Base-by-base conservation (phyloP, 2,113 vertebrate species). In the Brevimyrus niger region DNA sequence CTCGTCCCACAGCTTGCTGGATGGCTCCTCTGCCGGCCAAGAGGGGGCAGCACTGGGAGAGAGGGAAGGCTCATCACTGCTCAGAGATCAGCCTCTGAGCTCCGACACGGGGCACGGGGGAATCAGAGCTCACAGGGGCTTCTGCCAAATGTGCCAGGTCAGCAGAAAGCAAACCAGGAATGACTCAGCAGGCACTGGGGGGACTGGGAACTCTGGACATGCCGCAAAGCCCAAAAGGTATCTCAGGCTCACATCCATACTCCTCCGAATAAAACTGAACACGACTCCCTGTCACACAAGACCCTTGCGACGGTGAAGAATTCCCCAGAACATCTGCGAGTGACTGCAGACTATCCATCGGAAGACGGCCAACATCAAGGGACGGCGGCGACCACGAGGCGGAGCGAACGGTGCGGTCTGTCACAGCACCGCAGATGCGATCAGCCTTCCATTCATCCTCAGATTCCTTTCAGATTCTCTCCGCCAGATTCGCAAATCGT, bases 1-100 rank as follows among this genome's bases (percentile, higher is more conserved):
- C 94, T 99, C 98, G 92, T 99, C 97, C 98, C 97, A 99, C 90
- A 96, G 95, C 95, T 96, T 97, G 92, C 94, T 96, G 92, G 95
- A 93, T 92, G 95, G 94, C 87, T 98, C 98, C 2, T 98, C 97
- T 87, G 91, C 94, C 1, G 42, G 84, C 50, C 47, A 82, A 44
- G 42, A 73, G 44, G 58, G 87, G 42, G 61, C 38, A 87, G 4
- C 17, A 9, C 85, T 87, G 23, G 13, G 21, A 42, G n/a, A 11
- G 21, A 11, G 6, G 23, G 42, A n/a, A 47, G 51, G 69, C 87
- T 91, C 89, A 94, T 91, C 94, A 93, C 93, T 91, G 82, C 90
- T 91, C 94, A 92, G 92, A 90, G 88, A 89, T 93, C 90, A 88
- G 91, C 92, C 90, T 93, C 90, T 92, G 91, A 47, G 73, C 90